Evolutionary conservation across 1,140 invertebrate species (phyloP).

Genomic region (Atta colombica): DNA sequence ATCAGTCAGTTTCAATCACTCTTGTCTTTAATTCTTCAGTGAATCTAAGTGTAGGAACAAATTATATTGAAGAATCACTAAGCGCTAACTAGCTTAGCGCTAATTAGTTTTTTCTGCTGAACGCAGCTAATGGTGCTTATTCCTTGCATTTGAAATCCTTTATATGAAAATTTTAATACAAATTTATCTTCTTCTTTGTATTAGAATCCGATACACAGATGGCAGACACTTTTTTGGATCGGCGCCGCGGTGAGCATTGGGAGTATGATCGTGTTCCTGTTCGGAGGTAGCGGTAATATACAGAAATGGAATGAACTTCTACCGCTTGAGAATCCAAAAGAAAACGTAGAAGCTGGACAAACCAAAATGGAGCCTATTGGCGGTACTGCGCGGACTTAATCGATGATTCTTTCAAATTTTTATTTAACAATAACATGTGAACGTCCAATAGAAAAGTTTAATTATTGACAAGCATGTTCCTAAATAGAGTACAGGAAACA

Average conservation of each 20-base stretch:
- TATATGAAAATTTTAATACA: background rate
- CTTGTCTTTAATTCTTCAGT: too few relatives aligned
- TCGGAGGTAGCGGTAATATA: conserved; percentile 85
- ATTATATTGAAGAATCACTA: too few relatives aligned
- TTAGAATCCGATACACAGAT: conserved; percentile 88
- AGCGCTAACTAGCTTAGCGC: too few relatives aligned
- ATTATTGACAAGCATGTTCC: background rate
- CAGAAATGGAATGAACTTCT: conserved; percentile 84
- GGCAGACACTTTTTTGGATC: conserved; percentile 89
- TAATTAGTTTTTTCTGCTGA: too few relatives aligned
- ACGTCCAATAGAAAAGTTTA: background rate
- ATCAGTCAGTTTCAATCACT: too few relatives aligned
- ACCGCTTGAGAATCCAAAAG: background rate
- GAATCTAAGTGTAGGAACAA: too few relatives aligned
- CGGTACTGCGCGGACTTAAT: background rate
- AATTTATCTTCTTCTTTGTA: conserved; percentile 63
- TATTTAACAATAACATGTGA: background rate
- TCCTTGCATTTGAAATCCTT: background rate
- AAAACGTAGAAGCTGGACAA: background rate
- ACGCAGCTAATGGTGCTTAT: background rate
- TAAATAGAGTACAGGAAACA: background rate
- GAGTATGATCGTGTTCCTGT: conserved; percentile 86
- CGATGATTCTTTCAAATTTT: background rate
- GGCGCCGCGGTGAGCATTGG: conserved; percentile 86
- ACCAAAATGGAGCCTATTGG: background rate